Conservation (phyloP, 2,797 vertebrate species). For the Muscicapa comitata region DNA sequence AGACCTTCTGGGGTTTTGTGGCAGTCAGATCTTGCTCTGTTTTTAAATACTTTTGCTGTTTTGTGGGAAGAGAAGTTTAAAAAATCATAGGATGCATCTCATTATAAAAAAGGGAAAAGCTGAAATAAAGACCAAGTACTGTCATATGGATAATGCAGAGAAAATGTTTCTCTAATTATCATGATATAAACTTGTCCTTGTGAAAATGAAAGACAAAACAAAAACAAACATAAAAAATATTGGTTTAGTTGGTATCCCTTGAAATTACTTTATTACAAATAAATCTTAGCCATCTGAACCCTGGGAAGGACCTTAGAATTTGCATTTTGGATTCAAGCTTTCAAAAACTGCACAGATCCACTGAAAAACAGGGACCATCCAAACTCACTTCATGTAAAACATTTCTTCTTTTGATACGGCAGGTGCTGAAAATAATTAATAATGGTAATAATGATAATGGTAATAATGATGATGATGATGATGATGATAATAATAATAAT, state of each 20-base stretch:
- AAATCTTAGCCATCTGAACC: neutral
- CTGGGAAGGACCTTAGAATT: neutral
- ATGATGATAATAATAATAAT: no score
- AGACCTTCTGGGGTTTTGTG: neutral
- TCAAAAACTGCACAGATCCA: neutral
- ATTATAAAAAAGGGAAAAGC: neutral
- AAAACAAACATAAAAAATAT: neutral
- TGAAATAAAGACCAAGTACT: neutral
- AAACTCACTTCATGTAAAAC: neutral
- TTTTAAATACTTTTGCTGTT: neutral
- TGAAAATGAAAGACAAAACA: neutral
- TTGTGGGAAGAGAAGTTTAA: neutral
- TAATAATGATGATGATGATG: no score
- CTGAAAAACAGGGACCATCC: neutral
- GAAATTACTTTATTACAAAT: neutral
- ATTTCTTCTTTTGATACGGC: neutral
- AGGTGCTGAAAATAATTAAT: neutral
- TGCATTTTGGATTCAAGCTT: neutral
- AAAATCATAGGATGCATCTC: neutral
- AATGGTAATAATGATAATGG: no score
- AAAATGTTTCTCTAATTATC: neutral
- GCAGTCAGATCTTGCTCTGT: neutral
- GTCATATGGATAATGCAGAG: neutral
- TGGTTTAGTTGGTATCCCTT: neutral
- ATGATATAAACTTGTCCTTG: neutral